Conservation (phyloP, 2,113 vertebrate genomes). For the Anthoscopus minutus region DNA sequence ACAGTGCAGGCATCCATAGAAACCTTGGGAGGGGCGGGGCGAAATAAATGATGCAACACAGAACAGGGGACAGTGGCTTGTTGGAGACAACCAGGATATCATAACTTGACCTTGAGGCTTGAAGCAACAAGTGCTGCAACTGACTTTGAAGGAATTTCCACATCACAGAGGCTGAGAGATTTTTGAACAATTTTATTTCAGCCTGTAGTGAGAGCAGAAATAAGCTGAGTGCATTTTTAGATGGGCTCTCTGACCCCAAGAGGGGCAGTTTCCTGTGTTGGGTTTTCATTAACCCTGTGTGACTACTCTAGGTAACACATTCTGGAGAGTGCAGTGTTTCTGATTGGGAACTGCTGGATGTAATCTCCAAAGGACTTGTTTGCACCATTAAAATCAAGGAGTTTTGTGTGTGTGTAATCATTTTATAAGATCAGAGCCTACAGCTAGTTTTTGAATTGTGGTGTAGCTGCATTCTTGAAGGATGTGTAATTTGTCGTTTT, state of each 20-base stretch:
- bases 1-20: not conserved
- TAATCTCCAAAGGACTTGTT: not conserved
- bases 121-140: not conserved
- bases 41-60: too few relatives aligned
- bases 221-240: not conserved
- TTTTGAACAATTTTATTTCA: not conserved
- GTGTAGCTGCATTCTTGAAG: not conserved
- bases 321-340: not conserved
- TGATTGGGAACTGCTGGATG: not conserved
- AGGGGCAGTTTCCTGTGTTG: not conserved
- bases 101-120: not conserved
- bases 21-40: not conserved
- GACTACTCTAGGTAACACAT: not conserved
- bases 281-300: not conserved
- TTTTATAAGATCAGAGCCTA: conserved; percentile 5
- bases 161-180: not conserved
- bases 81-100: not conserved
- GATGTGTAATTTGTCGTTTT: not conserved
- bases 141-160: not conserved
- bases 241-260: not conserved
- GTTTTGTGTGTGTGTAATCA: not conserved
- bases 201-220: not conserved
- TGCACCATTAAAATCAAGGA: conserved; percentile 1
- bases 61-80: fast-evolving
- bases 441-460: not conserved